Conservation (phyloP, 2,888 invertebrate species). For the Patella depressa region DNA sequence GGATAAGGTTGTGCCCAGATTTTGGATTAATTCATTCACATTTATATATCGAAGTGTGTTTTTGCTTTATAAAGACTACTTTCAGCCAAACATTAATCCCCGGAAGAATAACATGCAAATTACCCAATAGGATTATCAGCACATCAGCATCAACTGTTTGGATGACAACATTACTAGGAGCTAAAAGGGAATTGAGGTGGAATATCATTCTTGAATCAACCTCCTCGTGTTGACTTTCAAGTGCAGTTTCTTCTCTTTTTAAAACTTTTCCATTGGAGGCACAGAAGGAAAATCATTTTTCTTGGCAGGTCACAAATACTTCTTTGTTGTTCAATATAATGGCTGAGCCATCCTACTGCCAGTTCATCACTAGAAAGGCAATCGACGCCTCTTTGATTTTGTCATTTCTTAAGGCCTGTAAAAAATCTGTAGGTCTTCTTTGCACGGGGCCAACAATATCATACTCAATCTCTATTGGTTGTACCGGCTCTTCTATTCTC, state of each 20-base stretch:
- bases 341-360: not conserved
- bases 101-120: not conserved
- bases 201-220: not conserved
- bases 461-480: not conserved
- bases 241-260: too few relatives aligned
- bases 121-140: not conserved
- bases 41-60: not conserved
- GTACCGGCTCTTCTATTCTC: too few relatives aligned
- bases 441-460: not conserved
- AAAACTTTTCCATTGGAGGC: not conserved
- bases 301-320: too few relatives aligned
- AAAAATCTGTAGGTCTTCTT: not conserved
- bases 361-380: not conserved
- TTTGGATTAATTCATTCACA: not conserved
- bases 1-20: not conserved
- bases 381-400: not conserved
- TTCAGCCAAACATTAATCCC: not conserved
- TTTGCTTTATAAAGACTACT: not conserved
- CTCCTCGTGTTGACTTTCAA: not conserved
- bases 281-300: too few relatives aligned
- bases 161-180: not conserved
- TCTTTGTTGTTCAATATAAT: not conserved
- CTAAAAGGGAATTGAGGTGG: not conserved
- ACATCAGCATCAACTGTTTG: not conserved
- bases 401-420: not conserved